Evolutionary conservation across 2,888 invertebrate genomes (phyloP).

Genomic region (Bellardia bayeri): DNA sequence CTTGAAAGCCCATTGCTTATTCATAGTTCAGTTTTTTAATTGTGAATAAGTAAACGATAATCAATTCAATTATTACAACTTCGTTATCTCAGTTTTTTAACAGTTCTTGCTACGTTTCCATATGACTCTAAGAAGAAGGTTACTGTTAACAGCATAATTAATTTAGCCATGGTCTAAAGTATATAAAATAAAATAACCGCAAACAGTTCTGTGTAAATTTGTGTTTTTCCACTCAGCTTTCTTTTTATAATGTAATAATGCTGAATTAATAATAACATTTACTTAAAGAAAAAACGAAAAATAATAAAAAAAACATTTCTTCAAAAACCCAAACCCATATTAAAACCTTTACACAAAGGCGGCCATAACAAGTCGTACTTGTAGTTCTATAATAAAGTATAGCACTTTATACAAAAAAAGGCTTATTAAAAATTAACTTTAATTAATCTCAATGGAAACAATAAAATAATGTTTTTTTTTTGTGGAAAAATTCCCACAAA

Average conservation of each 20-base stretch:
- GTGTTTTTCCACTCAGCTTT: not conserved
- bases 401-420: not conserved
- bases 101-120: too few relatives aligned
- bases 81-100: too few relatives aligned
- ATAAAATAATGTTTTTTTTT: slow-evolving; percentile 41
- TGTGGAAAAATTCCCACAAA: not conserved
- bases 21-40: too few relatives aligned
- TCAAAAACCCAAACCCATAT: not conserved
- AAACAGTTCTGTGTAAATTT: not conserved
- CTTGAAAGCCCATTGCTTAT: too few relatives aligned
- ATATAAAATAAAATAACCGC: not conserved
- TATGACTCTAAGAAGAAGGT: not conserved
- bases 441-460: slow-evolving; percentile 64
- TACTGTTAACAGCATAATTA: slow-evolving; percentile 6
- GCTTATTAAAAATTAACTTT: slow-evolving; percentile 61
- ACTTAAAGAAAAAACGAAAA: not conserved
- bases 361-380: not conserved
- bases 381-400: too few relatives aligned
- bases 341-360: not conserved
- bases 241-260: not conserved
- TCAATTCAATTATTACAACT: too few relatives aligned
- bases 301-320: not conserved
- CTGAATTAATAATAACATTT: slow-evolving; percentile 4
- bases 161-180: slow-evolving; percentile 2
- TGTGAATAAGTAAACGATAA: too few relatives aligned